Base-by-base conservation (phyloP, 2,888 invertebrate species). In the Tetragonisca angustula region DNA sequence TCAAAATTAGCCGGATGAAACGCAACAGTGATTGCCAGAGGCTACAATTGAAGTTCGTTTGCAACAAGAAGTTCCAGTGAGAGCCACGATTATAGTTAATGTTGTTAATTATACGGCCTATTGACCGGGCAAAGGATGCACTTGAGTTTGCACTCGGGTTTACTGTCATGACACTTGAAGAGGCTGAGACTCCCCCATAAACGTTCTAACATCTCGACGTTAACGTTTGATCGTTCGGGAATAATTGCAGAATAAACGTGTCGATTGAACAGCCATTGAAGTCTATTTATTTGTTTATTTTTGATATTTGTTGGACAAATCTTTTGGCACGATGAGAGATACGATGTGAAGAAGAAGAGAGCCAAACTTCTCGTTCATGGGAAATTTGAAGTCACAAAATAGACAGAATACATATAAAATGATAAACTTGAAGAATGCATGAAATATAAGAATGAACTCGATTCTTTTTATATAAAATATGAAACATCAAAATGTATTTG, bases 71-170 rank as follows among this genome's bases (percentile, higher is more conserved):
- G 74, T 49, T 73, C 32, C 68, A 69, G 32, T 36, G n/a, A 27
- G 69, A 76, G 62, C 73, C 79, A 54, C 67, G 75, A 82, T 82
- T 79, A 79, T 67, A n/a, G 79, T 24, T 71, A 82, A 82, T 69
- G 43, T 62, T 59, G 56, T 73, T 76, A 76, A 83, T 83, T 80
- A 83, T 54, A 72, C 80, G 72, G 56, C 76, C 69, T 79, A 73
- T 79, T 64, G 76, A 50, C 15, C 64, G 56, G 6, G 17, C 59
- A 78, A 72, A 67, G 78, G 78, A 78, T 72, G 68, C 71, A 21
- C 69, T 62, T 19, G 24, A 64, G 50, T 73, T 72, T 36, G 70
- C 27, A 32, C 49, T 61, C 19, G 65, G 32, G 69, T 32, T 56
- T 56, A 21, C 19, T 36, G 24, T 62, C 62, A 5, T 17, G 82